Percentiles rank a stretch among this genome's conserved stretches.
phyloP scores from a whole-genome alignment of 2,113 vertebrate species.

The Periophthalmus modestus region DNA sequence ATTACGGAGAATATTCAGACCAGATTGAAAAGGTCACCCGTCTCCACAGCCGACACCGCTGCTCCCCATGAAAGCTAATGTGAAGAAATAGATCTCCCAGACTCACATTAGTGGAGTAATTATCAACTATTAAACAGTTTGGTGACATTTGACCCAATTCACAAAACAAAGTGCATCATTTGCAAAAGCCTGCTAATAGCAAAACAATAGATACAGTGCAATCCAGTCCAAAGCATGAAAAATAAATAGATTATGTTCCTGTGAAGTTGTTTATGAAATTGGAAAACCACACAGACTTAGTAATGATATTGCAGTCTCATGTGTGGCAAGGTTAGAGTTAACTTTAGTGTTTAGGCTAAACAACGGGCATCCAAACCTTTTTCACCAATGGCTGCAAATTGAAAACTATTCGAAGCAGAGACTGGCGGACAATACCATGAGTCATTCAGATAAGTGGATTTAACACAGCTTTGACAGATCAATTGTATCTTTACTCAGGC shows the following conservation, averaged over 20 bases:
- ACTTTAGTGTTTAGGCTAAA: too few relatives aligned
- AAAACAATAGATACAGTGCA: neutral
- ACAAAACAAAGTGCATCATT: neutral
- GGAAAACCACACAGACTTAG: too few relatives aligned
- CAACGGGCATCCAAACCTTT: too few relatives aligned
- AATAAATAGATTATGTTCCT: neutral
- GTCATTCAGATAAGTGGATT: too few relatives aligned
- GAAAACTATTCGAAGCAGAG: too few relatives aligned
- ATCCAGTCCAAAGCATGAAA: neutral
- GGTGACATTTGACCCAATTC: conserved; percentile 20
- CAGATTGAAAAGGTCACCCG: conserved; percentile 51
- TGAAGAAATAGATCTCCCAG: conserved; percentile 27
- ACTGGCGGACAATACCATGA: too few relatives aligned
- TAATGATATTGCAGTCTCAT: too few relatives aligned
- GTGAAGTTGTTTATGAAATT: neutral
- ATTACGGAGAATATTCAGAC: conserved; percentile 35
- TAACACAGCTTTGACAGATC: too few relatives aligned
- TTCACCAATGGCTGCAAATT: too few relatives aligned
- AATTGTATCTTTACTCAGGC: too few relatives aligned
- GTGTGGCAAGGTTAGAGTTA: neutral
- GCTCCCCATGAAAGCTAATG: conserved; percentile 17
- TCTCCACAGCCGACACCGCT: conserved; percentile 11
- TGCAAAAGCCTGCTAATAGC: neutral
- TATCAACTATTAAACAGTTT: conserved; percentile 31
- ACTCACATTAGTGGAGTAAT: conserved; percentile 14